Evolutionary conservation across 2,888 invertebrate species (phyloP), one percentile per base, ranked within the genome.

Genomic region (Spilosoma lubricipeda): DNA sequence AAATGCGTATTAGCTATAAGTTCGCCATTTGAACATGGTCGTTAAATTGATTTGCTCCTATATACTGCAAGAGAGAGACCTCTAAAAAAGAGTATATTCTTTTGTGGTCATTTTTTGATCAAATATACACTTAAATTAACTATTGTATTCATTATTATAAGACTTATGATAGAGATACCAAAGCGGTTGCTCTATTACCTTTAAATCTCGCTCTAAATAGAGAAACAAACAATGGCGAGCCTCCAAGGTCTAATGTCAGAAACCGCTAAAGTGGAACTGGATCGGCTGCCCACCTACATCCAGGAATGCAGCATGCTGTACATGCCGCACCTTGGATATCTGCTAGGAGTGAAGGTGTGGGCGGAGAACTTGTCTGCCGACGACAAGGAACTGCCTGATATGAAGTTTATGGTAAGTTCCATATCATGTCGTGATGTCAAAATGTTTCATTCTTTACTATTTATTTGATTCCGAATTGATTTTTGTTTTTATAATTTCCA

Each of bases 251-350:
- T 98, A 69, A 97, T 98, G 95, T 97, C 97, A 1, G 96, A 96
- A 74, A 97, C 98, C 33, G 98, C 98, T 0, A 94, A 96, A 79
- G 96, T 97, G 79, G 98, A 98, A 83, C 93, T 98, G 80, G 93
- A 96, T 64, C 96, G 97, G 45, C 94, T 98, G 52, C 97, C 97
- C 1, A 91, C 96, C 4, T 97, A 96, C 89, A 96, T 98, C 59
- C 92, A 96, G 42, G 96, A 97, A 83, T 98, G 97, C 86, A 96
- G 96, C 27, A 96, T 98, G 92, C 90, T 97, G 72, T 97, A 97
- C 89, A 95, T 98, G 87, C 97, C 98, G 0, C 97, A 98, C 90
- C 96, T 98, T 78, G 98, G 98, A 0, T 98, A 98, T 92, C 93
- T 98, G 78, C 94, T 99, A 20, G 97, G 97, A 0, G 96, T 98